Percentiles rank a stretch among this genome's conserved stretches.
These are phyloP conservation scores for Morelia viridis DNA, from an alignment of 2,797 vertebrate genomes.

Conservation along the genomic window DNA sequence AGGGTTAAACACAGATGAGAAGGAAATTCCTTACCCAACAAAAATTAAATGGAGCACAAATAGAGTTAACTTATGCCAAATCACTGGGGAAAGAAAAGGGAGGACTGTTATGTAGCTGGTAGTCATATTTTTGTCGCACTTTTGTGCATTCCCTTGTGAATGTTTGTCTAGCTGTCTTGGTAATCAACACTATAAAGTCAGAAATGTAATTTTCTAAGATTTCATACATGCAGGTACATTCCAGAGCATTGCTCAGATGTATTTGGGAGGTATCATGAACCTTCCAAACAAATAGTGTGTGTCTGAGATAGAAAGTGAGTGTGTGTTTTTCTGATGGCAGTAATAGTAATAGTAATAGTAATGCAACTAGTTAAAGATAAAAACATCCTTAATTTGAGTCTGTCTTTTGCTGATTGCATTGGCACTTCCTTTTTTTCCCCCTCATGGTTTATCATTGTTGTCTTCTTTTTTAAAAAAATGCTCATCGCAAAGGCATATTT, in stretches of 20 bases:
- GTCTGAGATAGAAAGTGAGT: neutral
- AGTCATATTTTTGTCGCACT: slow-evolving; percentile 77
- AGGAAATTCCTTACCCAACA: slow-evolving; percentile 54
- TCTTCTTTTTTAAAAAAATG: neutral
- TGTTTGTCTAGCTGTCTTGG: slow-evolving; percentile 74
- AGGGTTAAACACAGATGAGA: slow-evolving; percentile 69
- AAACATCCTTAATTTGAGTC: neutral
- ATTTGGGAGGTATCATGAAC: slow-evolving; percentile 61
- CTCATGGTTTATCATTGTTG: neutral
- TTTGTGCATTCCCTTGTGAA: slow-evolving; percentile 71
- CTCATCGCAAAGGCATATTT: neutral
- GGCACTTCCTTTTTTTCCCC: neutral
- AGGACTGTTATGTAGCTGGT: slow-evolving; percentile 73
- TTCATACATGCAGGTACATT: neutral
- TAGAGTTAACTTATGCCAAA: slow-evolving; percentile 49
- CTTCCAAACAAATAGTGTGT: slow-evolving; percentile 29
- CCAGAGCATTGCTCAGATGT: neutral
- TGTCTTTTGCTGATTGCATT: neutral
- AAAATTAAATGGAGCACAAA: slow-evolving; percentile 61
- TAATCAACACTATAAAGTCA: slow-evolving; percentile 63
- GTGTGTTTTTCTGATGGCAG: neutral
- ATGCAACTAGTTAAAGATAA: neutral
- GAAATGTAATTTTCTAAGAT: slow-evolving; percentile 66
- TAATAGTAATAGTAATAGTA: neutral
- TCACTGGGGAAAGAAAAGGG: slow-evolving; percentile 44